Percentiles rank a stretch among this genome's conserved stretches.
phyloP scores from a whole-genome alignment of 2,797 vertebrate species.

The Sebastes miniatus region DNA sequence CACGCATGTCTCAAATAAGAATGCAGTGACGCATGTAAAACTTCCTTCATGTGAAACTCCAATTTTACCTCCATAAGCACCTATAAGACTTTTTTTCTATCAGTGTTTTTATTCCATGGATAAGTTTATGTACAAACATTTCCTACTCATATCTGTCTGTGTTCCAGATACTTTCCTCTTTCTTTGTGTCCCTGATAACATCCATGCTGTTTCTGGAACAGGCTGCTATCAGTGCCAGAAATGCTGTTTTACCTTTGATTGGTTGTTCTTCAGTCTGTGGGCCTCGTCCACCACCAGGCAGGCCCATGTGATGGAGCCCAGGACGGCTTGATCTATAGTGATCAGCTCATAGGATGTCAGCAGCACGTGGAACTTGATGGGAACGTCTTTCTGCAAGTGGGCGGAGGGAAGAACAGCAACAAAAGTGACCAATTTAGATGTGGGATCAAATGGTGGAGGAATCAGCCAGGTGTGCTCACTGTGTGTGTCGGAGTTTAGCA shows the following conservation, averaged over 20 bases:
- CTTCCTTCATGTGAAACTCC: not conserved
- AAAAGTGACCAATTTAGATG: no score
- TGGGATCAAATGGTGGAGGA: not conserved
- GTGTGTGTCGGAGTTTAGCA: not conserved
- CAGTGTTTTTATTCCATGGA: no score
- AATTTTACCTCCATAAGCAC: not conserved
- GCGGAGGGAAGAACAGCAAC: not conserved
- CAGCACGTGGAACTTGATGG: conserved; percentile 97
- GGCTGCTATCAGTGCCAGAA: not conserved
- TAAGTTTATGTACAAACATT: not conserved
- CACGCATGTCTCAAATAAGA: not conserved
- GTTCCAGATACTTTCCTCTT: not conserved
- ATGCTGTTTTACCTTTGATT: conserved; percentile 89
- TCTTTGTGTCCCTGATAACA: not conserved
- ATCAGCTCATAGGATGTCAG: conserved; percentile 98
- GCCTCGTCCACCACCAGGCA: conserved; percentile 98
- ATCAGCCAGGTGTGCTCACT: no score
- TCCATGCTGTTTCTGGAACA: not conserved
- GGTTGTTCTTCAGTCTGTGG: conserved; percentile 98
- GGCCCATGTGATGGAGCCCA: conserved; percentile 97
- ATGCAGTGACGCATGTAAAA: not conserved
- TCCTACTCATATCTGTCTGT: not conserved
- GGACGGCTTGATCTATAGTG: conserved; percentile 96
- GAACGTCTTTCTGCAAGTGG: conserved; percentile 90
- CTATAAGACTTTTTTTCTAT: no score